Evolutionary conservation across 53 echinoderm and acorn worm genomes (phyloP).

Genomic region (Arbacia lixula): DNA sequence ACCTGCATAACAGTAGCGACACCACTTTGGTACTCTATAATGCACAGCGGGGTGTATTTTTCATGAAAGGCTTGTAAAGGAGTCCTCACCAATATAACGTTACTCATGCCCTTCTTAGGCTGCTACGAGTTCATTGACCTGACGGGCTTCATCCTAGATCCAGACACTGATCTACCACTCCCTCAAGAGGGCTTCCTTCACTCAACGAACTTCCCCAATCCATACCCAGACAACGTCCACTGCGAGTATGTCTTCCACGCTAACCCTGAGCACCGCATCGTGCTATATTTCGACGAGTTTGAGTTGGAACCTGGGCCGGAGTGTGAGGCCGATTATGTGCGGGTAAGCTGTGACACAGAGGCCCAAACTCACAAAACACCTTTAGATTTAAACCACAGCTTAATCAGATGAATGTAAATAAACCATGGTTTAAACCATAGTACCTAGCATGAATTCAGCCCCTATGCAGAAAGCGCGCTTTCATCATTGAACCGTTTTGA

Average conservation of each 20-base stretch:
- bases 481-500: no score
- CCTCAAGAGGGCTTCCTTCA: constrained; percentile 64
- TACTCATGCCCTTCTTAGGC: constrained; percentile 49
- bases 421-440: no score
- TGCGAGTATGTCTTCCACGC: constrained; percentile 77
- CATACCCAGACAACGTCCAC: constrained; percentile 57
- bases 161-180: not conserved
- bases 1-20: no score
- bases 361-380: no score
- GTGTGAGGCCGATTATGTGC: constrained; percentile 54
- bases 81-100: no score
- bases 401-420: no score
- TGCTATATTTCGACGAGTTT: constrained; percentile 68
- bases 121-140: constrained; percentile 73
- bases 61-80: no score
- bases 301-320: constrained; percentile 64
- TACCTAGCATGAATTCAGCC: no score
- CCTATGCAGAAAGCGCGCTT: no score
- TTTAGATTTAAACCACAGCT: no score
- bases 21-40: no score
- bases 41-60: no score
- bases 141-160: not conserved
- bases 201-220: constrained; percentile 69
- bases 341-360: constrained; percentile 56
- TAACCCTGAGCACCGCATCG: constrained; percentile 67